These are phyloP conservation scores for Euphonia xanthogaster DNA, from an alignment of 2,797 vertebrate species.

Conservation along the genomic window DNA sequence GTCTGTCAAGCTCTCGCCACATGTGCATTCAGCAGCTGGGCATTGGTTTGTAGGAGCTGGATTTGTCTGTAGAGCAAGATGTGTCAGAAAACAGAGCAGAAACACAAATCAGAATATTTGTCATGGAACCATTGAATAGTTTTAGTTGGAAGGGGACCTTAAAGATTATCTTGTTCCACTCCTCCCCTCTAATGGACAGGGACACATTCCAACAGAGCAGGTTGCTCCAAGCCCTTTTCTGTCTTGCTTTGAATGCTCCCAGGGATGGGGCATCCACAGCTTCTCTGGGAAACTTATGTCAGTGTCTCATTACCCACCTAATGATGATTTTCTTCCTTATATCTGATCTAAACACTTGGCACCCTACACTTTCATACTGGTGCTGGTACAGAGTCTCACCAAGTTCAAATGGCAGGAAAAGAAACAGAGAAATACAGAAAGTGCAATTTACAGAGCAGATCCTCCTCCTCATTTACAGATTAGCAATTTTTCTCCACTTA, in stretches of 20 bases:
- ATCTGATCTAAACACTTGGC: background rate
- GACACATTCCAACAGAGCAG: background rate
- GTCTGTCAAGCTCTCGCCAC: background rate
- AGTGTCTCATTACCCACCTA: background rate
- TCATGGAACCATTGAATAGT: background rate
- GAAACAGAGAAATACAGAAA: background rate
- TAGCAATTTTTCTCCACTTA: background rate
- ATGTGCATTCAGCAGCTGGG: background rate
- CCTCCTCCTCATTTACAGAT: conserved; percentile 7
- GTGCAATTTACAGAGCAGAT: background rate
- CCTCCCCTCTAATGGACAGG: background rate
- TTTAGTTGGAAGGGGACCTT: background rate
- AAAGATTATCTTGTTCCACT: background rate
- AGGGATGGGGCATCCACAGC: background rate
- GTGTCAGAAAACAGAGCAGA: background rate
- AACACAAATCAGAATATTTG: background rate
- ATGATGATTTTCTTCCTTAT: background rate
- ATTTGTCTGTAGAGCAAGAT: background rate
- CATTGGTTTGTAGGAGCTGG: background rate
- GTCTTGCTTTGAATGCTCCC: background rate
- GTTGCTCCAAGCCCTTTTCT: background rate
- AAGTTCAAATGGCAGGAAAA: background rate
- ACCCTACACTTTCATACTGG: background rate
- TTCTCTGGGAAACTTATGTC: background rate
- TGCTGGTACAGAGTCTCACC: background rate